phyloP scores from a whole-genome alignment of 2,113 vertebrate species.

The Phoenicopterus ruber region DNA sequence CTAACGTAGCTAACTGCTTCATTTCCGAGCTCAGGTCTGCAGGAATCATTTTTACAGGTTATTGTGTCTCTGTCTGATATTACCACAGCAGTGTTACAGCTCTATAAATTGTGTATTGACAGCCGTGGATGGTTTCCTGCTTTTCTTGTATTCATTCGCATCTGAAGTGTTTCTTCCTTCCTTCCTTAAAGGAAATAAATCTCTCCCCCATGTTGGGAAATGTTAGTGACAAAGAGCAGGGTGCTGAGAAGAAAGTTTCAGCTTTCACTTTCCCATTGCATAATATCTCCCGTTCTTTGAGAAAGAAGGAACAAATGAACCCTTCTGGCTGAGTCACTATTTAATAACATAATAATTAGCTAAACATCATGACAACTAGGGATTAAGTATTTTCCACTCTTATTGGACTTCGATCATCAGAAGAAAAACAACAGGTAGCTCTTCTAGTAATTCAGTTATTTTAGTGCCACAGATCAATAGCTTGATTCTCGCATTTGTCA shows the following conservation, averaged over 20 bases:
- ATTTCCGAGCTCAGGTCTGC: background rate
- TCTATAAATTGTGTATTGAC: background rate
- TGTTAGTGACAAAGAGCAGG: background rate
- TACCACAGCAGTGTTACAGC: background rate
- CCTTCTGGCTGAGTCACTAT: constrained; percentile 3
- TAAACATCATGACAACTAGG: background rate
- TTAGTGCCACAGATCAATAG: background rate
- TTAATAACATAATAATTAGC: constrained; percentile 37
- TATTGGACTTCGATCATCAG: background rate
- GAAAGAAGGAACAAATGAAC: constrained; percentile 14
- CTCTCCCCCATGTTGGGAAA: background rate
- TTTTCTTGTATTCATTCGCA: background rate
- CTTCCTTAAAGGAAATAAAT: background rate
- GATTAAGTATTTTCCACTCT: constrained; percentile 27
- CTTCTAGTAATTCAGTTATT: constrained; percentile 20
- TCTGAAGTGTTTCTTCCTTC: background rate
- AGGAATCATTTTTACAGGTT: background rate
- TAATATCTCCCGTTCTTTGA: background rate
- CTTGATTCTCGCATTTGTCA: constrained; percentile 23
- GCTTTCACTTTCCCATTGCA: background rate
- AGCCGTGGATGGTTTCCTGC: background rate
- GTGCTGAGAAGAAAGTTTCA: constrained; percentile 7
- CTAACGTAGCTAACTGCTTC: background rate
- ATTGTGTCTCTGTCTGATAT: background rate
- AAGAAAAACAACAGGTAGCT: constrained; percentile 13